Evolutionary conservation across 1,140 invertebrate species (phyloP).

Genomic region (Conopomorpha cramerella): DNA sequence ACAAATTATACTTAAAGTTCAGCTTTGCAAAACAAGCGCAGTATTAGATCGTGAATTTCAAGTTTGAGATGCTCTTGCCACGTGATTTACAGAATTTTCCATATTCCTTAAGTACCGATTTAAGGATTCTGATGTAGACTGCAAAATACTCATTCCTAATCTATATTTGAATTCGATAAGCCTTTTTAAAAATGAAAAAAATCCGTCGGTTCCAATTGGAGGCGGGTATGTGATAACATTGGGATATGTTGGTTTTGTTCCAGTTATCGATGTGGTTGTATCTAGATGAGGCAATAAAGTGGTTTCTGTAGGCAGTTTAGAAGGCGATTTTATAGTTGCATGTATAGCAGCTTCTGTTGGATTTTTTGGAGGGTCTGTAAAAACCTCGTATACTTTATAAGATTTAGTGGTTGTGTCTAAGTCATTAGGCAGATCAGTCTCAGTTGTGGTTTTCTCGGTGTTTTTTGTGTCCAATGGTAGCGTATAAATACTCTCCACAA

Average conservation of each 20-base stretch:
- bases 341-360: conserved; percentile 8
- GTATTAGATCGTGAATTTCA: neutral
- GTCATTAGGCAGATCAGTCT: conserved; percentile 22
- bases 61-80: conserved; percentile 20
- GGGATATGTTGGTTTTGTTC: conserved; percentile 15
- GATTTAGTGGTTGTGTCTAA: conserved; percentile 33
- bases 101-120: conserved; percentile 46
- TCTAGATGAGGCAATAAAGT: conserved; percentile 24
- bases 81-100: conserved; percentile 27
- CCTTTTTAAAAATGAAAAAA: conserved; percentile 46
- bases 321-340: conserved; percentile 33
- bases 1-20: neutral
- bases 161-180: conserved; percentile 53
- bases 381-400: conserved; percentile 44
- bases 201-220: conserved; percentile 21
- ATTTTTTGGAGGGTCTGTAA: conserved; percentile 15
- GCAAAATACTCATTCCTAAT: conserved; percentile 49
- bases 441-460: conserved; percentile 14
- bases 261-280: conserved; percentile 9
- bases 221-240: conserved; percentile 43
- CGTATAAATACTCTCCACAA: conserved; percentile 44
- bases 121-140: conserved; percentile 46
- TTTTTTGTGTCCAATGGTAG: conserved; percentile 24
- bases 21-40: neutral
- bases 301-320: conserved; percentile 29